A percentile compares a stretch with the other conserved stretches of the same genome.
These are phyloP conservation scores for Hypselothyrea guttata DNA, from an alignment of 2,888 invertebrate species.

Conservation along the genomic window DNA sequence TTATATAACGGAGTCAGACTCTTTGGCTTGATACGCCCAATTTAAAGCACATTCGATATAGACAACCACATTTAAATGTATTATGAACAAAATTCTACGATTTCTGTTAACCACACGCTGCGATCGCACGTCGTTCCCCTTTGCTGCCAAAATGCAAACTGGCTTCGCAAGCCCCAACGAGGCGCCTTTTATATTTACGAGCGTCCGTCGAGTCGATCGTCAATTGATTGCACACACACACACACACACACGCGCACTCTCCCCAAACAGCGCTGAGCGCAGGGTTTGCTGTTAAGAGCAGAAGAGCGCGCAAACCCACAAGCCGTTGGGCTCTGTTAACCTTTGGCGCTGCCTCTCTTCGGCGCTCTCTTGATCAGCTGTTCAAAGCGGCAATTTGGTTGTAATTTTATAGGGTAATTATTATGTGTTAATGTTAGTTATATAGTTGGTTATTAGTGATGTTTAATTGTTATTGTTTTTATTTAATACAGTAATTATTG, in stretches of 20 bases:
- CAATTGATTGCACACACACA: constrained; percentile 30
- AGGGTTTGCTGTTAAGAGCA: too few relatives aligned
- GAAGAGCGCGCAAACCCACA: too few relatives aligned
- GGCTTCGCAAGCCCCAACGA: constrained; percentile 32
- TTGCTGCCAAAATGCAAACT: constrained; percentile 57
- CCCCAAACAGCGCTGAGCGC: too few relatives aligned
- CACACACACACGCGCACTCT: constrained; percentile 15
- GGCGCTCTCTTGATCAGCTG: too few relatives aligned
- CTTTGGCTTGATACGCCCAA: constrained; percentile 30
- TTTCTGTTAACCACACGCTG: constrained; percentile 7
- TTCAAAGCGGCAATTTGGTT: too few relatives aligned
- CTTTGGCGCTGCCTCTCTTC: too few relatives aligned
- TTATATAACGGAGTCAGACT: constrained; percentile 47
- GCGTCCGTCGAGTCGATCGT: constrained; percentile 39
- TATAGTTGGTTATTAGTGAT: too few relatives aligned
- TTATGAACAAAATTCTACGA: neutral
- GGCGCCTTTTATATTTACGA: constrained; percentile 59
- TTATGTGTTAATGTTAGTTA: too few relatives aligned
- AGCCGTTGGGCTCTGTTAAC: too few relatives aligned
- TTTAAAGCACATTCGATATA: constrained; percentile 25
- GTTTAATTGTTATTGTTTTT: too few relatives aligned
- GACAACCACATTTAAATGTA: constrained; percentile 10
- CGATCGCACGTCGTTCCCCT: constrained; percentile 35
- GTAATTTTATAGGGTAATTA: too few relatives aligned
- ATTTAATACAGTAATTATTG: too few relatives aligned